A percentile compares a stretch with the other conserved stretches of the same genome.
These are phyloP conservation scores for Hypotaenidia philippensis DNA, from an alignment of 2,797 vertebrate species.

Conservation along the genomic window DNA sequence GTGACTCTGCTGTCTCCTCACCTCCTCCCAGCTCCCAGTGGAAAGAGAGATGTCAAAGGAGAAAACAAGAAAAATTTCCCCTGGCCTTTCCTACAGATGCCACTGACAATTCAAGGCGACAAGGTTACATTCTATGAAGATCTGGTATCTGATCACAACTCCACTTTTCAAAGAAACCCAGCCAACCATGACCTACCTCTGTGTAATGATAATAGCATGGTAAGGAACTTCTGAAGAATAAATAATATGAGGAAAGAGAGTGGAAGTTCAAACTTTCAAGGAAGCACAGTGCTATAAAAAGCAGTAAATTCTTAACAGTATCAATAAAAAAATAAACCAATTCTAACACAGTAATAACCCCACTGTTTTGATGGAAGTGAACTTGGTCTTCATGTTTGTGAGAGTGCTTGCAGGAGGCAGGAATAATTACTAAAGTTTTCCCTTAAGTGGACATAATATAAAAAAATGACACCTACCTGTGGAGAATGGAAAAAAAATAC, in stretches of 20 bases:
- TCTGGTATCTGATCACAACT: background rate
- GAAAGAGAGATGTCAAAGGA: background rate
- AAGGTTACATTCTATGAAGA: background rate
- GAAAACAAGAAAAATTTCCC: background rate
- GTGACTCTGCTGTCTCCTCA: background rate
- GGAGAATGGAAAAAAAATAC: background rate
- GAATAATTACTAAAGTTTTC: background rate
- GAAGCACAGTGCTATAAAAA: conserved; percentile 4
- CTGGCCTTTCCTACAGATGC: background rate
- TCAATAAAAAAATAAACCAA: background rate
- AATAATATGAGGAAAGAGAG: background rate
- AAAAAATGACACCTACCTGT: background rate
- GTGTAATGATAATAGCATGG: background rate
- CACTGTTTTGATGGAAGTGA: background rate
- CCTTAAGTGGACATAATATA: background rate
- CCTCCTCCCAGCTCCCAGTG: background rate
- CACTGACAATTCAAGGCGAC: background rate
- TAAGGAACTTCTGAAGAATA: conserved; percentile 20
- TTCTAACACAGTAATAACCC: background rate
- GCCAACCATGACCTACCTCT: background rate
- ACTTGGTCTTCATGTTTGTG: background rate
- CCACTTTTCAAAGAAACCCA: background rate
- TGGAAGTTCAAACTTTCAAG: conserved; percentile 1
- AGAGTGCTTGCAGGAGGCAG: background rate
- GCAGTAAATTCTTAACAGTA: background rate